Conservation (phyloP, 2,797 vertebrate species). For the Dipus sagitta region DNA sequence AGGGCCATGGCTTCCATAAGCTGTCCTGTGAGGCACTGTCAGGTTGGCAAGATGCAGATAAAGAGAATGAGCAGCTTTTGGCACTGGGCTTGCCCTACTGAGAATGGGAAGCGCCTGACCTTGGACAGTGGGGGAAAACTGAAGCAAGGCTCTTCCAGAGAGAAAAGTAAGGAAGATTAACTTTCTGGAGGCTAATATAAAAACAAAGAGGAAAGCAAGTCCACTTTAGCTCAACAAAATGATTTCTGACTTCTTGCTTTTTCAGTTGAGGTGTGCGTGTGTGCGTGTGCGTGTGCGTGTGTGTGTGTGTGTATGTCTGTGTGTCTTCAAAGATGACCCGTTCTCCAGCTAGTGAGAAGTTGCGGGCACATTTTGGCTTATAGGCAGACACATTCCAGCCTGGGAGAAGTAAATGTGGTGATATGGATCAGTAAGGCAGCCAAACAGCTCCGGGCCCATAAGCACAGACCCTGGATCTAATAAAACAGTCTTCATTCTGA, state of each 20-base stretch:
- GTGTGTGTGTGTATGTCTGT: neutral
- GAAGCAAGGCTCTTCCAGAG: slow-evolving; percentile 51
- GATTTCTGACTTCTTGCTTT: slow-evolving; percentile 68
- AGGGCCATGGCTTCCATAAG: slow-evolving; percentile 35
- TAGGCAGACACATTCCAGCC: slow-evolving; percentile 65
- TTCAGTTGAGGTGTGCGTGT: slow-evolving; percentile 40
- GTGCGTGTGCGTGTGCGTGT: too few species aligned
- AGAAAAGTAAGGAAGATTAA: slow-evolving; percentile 29
- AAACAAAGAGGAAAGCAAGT: slow-evolving; percentile 51
- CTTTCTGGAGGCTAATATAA: slow-evolving; percentile 34
- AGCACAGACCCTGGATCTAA: slow-evolving; percentile 69
- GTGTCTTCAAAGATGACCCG: slow-evolving; percentile 41
- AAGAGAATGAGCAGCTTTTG: slow-evolving; percentile 22
- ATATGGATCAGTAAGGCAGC: slow-evolving; percentile 63
- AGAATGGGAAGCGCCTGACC: slow-evolving; percentile 14
- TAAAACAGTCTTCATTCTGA: slow-evolving; percentile 71
- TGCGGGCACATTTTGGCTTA: slow-evolving; percentile 52
- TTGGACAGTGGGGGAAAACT: slow-evolving; percentile 56
- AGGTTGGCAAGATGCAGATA: slow-evolving; percentile 18
- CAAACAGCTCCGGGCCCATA: slow-evolving; percentile 52
- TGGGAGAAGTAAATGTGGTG: slow-evolving; percentile 13
- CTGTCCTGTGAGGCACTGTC: neutral
- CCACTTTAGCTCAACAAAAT: slow-evolving; percentile 65
- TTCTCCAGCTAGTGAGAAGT: slow-evolving; percentile 62
- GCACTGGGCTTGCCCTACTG: neutral